Evolutionary conservation across 1,140 invertebrate genomes (phyloP), one percentile per base, ranked within the genome.

Genomic region (Sycophila sp.): DNA sequence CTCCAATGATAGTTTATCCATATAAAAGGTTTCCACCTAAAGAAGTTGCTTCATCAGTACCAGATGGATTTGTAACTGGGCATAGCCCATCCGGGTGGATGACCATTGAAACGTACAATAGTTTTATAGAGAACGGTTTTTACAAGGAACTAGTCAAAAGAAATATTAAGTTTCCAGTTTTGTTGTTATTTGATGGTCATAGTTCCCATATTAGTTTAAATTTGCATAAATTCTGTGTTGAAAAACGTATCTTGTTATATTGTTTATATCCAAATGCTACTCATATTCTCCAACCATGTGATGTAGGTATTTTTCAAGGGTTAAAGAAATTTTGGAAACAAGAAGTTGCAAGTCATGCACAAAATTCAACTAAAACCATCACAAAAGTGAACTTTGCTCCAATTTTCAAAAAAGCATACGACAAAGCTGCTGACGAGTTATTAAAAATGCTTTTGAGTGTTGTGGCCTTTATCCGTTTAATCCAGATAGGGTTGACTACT

Each of bases 201-300:
- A 72, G 73, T 13, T 64, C 67, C 6, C 77, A 81, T 58, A 26
- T 81, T 0, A 76, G 73, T 24, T 38, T 76, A 11, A 47, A 82
- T 40, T 26, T 77, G 24, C 59, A 58, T 42, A 30, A 78, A 15
- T 77, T 83, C 45, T 81, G 79, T 70, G 65, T 58, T 2, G 73
- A 76, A 47, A 72, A 81, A 10, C 28, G 63, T 11, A 83, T 83
- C 32, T 8, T 75, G 10, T 17, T 82, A 1, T 55, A 74, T 24
- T 76, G 75, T 7, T 67, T 85, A 1, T 70, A 73, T 19, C 79
- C 82, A n/a, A 85, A 86, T 72, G 75, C 81, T 4, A 83, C 83
- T 1, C 81, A 84, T 45, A 80, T 86, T 26, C 17, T 83, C 5
- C 83, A 86, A 71, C 84, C 85, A 19, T 69, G 77, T 15, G 84